Evolutionary conservation across 2,888 invertebrate genomes (phyloP).

Genomic region (Chydorus sphaericus): DNA sequence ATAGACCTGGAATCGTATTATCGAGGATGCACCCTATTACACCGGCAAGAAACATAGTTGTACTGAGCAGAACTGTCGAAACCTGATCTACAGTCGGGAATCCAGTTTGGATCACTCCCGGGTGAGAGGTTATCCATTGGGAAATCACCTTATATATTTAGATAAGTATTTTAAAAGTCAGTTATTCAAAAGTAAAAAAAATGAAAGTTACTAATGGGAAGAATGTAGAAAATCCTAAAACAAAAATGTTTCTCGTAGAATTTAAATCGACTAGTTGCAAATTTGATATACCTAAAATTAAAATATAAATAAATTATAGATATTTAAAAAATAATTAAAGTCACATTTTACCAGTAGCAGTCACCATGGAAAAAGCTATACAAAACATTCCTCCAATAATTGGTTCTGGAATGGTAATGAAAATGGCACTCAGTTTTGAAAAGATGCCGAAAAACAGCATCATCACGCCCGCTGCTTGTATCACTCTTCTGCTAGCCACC

Average conservation of each 20-base stretch:
- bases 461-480: conserved; percentile 55
- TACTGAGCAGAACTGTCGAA: conserved; percentile 55
- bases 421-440: conserved; percentile 60
- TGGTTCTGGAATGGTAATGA: conserved; percentile 66
- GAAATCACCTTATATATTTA: conserved; percentile 40
- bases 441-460: conserved; percentile 61
- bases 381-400: conserved; percentile 67
- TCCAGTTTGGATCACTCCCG: conserved; percentile 46
- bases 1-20: conserved; percentile 58
- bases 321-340: too few species aligned
- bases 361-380: conserved; percentile 68
- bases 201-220: conserved; percentile 47
- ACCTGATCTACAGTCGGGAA: conserved; percentile 47
- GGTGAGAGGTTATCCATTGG: conserved; percentile 52
- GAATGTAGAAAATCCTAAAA: conserved; percentile 74
- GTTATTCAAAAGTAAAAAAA: neutral
- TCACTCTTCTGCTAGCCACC: conserved; percentile 64
- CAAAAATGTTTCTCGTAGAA: conserved; percentile 72
- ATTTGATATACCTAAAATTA: conserved; percentile 58
- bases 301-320: too few species aligned
- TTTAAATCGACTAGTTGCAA: conserved; percentile 67
- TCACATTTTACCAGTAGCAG: conserved; percentile 59
- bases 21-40: conserved; percentile 54
- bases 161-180: too few species aligned
- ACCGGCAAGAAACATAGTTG: conserved; percentile 62